Evolutionary conservation across 2,888 invertebrate genomes (phyloP).

Genomic region (Plagodis dolabraria): DNA sequence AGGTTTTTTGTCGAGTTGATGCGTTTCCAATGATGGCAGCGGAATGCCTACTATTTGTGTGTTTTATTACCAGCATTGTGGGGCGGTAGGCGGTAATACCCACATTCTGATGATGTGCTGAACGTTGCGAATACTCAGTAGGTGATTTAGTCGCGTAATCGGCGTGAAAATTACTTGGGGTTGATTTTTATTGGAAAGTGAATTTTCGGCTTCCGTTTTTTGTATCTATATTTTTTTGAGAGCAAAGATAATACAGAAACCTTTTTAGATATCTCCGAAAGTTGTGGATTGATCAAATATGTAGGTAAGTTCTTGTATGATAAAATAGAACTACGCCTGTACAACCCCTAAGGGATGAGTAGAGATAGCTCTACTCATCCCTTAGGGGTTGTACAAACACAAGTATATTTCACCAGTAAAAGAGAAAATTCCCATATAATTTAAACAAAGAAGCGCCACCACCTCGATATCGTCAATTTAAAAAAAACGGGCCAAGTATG

Average conservation of each 20-base stretch:
- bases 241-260: too few species aligned
- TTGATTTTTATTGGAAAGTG: slow-evolving; percentile 14
- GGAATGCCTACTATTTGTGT: slow-evolving; percentile 7
- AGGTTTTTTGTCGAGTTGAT: slow-evolving; percentile 26
- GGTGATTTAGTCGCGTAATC: slow-evolving; percentile 7
- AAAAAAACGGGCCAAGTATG: too few species aligned
- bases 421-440: too few species aligned
- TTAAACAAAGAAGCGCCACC: too few species aligned
- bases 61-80: slow-evolving; percentile 12
- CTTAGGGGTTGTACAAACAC: too few species aligned
- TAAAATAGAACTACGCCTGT: too few species aligned
- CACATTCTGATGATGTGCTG: slow-evolving; percentile 5
- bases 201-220: background rate
- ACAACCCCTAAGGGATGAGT: too few species aligned
- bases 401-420: too few species aligned
- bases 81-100: slow-evolving; percentile 3
- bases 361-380: too few species aligned
- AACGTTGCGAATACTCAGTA: background rate
- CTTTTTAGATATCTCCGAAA: background rate
- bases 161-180: slow-evolving; percentile 4
- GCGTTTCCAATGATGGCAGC: slow-evolving; percentile 29
- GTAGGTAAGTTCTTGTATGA: too few species aligned
- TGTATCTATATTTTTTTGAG: background rate
- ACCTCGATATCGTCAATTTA: too few species aligned
- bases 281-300: too few species aligned